Percentiles rank a stretch among this genome's conserved stretches.
These are phyloP conservation scores for Xylota segnis DNA, from an alignment of 2,888 invertebrate genomes.

Conservation along the genomic window DNA sequence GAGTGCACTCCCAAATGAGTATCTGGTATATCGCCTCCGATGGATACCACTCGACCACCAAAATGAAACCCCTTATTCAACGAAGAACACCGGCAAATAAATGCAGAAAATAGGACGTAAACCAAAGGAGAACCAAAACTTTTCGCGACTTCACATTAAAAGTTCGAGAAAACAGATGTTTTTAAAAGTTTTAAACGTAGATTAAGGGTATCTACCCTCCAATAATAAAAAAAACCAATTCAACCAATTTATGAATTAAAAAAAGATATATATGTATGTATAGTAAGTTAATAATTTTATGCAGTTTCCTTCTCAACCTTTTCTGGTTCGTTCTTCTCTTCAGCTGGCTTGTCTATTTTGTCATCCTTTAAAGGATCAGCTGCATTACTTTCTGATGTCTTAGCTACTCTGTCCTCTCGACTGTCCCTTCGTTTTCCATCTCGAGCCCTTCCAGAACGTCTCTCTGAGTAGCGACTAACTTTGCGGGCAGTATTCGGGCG, in stretches of 20 bases:
- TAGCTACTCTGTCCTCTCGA: slow-evolving; percentile 38
- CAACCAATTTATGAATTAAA: not conserved
- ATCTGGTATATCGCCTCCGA: no score
- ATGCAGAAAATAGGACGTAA: no score
- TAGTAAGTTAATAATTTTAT: slow-evolving; percentile 15
- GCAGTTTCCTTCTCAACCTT: slow-evolving; percentile 31
- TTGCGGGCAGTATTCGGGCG: slow-evolving; percentile 77
- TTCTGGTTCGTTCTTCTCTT: slow-evolving; percentile 6
- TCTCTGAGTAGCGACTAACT: slow-evolving; percentile 81
- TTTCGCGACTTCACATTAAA: no score
- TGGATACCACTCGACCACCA: no score
- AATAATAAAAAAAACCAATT: not conserved
- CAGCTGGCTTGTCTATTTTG: slow-evolving; percentile 16
- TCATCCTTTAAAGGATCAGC: slow-evolving; percentile 15
- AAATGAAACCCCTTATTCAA: no score
- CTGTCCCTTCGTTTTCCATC: slow-evolving; percentile 57
- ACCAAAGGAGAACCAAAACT: no score
- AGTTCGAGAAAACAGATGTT: no score
- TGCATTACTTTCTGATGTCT: not conserved
- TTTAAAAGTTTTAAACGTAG: no score
- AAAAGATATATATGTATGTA: not conserved
- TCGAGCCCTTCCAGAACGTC: slow-evolving; percentile 78
- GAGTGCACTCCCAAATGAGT: no score
- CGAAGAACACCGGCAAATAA: no score
- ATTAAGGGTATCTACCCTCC: no score